These are phyloP conservation scores for Anthopleura sola DNA, from an alignment of 64 coral and sea anemone species.

Conservation along the genomic window DNA sequence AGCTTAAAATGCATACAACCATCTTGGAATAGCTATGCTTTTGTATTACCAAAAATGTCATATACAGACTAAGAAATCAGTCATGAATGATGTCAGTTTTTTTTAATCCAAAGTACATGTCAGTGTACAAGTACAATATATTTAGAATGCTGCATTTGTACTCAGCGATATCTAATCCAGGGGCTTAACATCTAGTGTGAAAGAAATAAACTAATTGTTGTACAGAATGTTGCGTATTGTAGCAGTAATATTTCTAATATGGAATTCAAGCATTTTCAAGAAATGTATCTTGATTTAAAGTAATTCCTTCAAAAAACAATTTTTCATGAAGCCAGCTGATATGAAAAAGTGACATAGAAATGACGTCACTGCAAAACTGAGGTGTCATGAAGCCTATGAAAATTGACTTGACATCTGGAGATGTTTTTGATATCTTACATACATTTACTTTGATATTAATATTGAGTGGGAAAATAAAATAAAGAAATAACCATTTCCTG, in stretches of 20 bases:
- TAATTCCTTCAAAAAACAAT: too few relatives aligned
- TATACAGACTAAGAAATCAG: neutral
- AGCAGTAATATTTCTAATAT: neutral
- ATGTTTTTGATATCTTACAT: too few relatives aligned
- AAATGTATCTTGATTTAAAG: too few relatives aligned
- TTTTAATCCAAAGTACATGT: neutral
- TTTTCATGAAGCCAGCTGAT: too few relatives aligned
- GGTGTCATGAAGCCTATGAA: too few relatives aligned
- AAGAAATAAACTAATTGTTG: constrained; percentile 10
- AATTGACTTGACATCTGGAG: too few relatives aligned
- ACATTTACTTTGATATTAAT: too few relatives aligned
- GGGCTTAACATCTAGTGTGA: neutral
- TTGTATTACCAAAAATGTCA: neutral
- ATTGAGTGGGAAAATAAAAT: too few relatives aligned
- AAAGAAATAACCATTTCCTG: too few relatives aligned
- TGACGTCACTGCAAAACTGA: too few relatives aligned
- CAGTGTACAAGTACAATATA: neutral
- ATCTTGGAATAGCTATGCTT: neutral
- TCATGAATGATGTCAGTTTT: neutral
- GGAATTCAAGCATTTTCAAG: too few relatives aligned
- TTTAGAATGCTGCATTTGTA: neutral
- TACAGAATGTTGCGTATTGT: neutral
- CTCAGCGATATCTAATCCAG: neutral
- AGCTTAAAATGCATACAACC: constrained; percentile 1
- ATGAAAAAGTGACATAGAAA: too few relatives aligned